phyloP scores from a whole-genome alignment of 2,113 vertebrate species.

The Nothocercus julius region DNA sequence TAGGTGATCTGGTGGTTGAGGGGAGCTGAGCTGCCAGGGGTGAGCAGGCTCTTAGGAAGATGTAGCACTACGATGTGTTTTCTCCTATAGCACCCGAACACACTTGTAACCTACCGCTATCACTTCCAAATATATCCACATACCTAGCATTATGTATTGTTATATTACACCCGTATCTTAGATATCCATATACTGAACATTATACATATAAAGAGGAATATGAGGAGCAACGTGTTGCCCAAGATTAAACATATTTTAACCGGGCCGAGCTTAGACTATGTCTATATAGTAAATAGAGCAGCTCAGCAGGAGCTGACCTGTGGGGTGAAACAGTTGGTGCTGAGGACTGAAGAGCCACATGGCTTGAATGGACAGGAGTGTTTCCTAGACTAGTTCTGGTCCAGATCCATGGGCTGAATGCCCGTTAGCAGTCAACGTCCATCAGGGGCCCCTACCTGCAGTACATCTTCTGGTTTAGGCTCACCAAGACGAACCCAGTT shows the following conservation, averaged over 20 bases:
- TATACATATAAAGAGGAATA: not conserved
- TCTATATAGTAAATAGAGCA: not conserved
- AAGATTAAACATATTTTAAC: not conserved
- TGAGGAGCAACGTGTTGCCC: not conserved
- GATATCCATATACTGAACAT: not conserved
- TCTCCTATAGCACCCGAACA: not conserved
- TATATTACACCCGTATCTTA: not conserved
- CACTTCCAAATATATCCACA: not conserved
- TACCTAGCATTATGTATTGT: not conserved
- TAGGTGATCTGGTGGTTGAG: not conserved
- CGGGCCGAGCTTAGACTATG: not conserved
- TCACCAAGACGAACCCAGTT: not conserved
- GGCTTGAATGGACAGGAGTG: fast-evolving
- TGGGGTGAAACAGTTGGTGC: not conserved
- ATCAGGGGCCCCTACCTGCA: not conserved
- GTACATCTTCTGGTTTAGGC: not conserved
- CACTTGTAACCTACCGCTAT: not conserved
- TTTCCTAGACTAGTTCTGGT: not conserved
- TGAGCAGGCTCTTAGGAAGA: not conserved
- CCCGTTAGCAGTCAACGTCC: not conserved
- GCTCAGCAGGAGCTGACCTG: not conserved
- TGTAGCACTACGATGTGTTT: not conserved
- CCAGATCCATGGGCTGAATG: not conserved
- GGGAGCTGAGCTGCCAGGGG: not conserved
- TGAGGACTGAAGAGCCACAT: not conserved